These are phyloP conservation scores for Camelus dromedarius DNA, from an alignment of 2,113 vertebrate species.

Conservation along the genomic window DNA sequence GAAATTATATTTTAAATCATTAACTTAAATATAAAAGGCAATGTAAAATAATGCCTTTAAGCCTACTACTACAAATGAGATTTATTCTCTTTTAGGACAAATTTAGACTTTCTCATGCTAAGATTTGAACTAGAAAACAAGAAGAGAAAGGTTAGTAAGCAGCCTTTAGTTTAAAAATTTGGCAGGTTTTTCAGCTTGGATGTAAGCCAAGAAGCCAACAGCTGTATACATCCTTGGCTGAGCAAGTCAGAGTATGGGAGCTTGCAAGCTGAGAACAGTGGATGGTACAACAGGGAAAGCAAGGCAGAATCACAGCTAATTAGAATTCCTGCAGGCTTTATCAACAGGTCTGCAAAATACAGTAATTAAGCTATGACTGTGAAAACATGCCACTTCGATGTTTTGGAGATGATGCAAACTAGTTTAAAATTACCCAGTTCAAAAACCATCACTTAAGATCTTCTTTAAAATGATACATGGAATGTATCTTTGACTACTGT, in stretches of 20 bases:
- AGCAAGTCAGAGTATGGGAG: slow-evolving; percentile 70
- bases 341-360: slow-evolving; percentile 85
- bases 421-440: slow-evolving; percentile 76
- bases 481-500: slow-evolving; percentile 34
- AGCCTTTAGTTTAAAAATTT: slow-evolving; percentile 71
- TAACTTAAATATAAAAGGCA: slow-evolving; percentile 30
- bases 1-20: slow-evolving; percentile 66
- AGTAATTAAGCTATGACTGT: slow-evolving; percentile 83
- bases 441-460: slow-evolving; percentile 77
- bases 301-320: slow-evolving; percentile 82
- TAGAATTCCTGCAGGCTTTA: slow-evolving; percentile 84
- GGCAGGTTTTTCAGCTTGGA: slow-evolving; percentile 70
- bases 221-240: slow-evolving; percentile 80
- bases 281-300: slow-evolving; percentile 75
- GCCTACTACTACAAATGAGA: neutral
- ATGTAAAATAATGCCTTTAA: slow-evolving; percentile 65
- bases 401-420: slow-evolving; percentile 71
- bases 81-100: slow-evolving; percentile 49
- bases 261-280: slow-evolving; percentile 78
- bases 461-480: slow-evolving; percentile 50
- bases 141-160: slow-evolving; percentile 63
- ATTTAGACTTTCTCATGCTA: neutral
- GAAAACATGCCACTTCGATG: slow-evolving; percentile 82
- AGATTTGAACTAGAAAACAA: slow-evolving; percentile 28
- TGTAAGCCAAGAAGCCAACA: slow-evolving; percentile 64